Percentiles rank a stretch among this genome's conserved stretches.
Evolutionary conservation across 2,113 vertebrate species (phyloP).

Genomic region (Halichoeres trimaculatus): DNA sequence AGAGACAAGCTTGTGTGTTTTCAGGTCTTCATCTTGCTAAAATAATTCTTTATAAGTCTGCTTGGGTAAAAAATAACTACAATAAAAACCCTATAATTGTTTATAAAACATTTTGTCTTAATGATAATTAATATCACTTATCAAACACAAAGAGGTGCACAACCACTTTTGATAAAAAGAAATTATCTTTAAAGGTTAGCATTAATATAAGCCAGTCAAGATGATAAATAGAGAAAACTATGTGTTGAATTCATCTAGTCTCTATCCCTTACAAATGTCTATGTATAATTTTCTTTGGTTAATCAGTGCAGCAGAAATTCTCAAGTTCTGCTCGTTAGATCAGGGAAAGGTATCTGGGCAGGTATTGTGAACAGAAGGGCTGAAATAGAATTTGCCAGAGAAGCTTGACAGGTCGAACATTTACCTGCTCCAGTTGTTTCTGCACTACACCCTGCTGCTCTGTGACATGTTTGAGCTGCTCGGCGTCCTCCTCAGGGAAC

Average conservation of each 20-base stretch:
- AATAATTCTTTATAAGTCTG: constrained; percentile 2
- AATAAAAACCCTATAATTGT: not conserved
- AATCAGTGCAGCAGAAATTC: no score
- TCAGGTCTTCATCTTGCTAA: not conserved
- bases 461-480: constrained; percentile 97
- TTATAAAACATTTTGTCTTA: not conserved
- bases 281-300: no score
- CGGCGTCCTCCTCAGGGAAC: constrained; percentile 97
- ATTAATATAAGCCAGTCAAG: not conserved
- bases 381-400: constrained; percentile 22
- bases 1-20: constrained; percentile 1
- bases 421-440: constrained; percentile 98
- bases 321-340: not conserved
- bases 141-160: not conserved
- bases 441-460: constrained; percentile 99
- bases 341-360: constrained; percentile 1
- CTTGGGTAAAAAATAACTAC: not conserved
- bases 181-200: not conserved
- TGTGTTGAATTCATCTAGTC: no score
- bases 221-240: not conserved
- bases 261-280: no score
- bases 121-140: no score
- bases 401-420: constrained; percentile 52
- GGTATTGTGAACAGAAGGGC: not conserved
- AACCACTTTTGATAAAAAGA: not conserved